phyloP scores from a whole-genome alignment of 1,140 invertebrate genomes.

The Platyura marginata region DNA sequence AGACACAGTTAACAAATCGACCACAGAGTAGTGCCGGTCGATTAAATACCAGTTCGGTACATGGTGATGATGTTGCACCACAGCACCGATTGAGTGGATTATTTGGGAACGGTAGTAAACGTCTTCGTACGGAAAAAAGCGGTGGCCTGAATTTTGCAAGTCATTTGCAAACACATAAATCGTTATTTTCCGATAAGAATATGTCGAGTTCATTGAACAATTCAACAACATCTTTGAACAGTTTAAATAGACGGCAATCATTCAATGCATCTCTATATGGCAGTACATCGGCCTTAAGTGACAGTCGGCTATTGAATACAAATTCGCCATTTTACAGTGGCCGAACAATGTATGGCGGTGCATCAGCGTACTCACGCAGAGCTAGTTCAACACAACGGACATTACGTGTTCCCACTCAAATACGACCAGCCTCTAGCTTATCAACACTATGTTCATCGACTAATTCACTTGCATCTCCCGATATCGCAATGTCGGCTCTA shows the following conservation, averaged over 20 bases:
- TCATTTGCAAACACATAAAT: slow-evolving; percentile 19
- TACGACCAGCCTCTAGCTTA: slow-evolving; percentile 12
- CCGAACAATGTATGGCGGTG: slow-evolving; percentile 62
- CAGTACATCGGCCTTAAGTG: slow-evolving; percentile 20
- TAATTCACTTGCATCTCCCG: slow-evolving; percentile 5
- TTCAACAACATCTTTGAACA: slow-evolving; percentile 18
- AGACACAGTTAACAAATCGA: slow-evolving; percentile 3
- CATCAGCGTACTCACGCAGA: slow-evolving; percentile 38
- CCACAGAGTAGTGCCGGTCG: background rate
- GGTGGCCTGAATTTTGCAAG: slow-evolving; percentile 16
- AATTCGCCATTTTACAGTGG: slow-evolving; percentile 61
- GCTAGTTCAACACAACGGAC: slow-evolving; percentile 19
- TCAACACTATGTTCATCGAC: slow-evolving; percentile 10
- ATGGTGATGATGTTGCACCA: background rate
- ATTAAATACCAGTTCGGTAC: background rate
- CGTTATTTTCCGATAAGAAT: slow-evolving; percentile 11
- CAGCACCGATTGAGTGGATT: slow-evolving; percentile 6
- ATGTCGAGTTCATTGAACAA: slow-evolving; percentile 10
- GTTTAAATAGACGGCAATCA: slow-evolving; percentile 10
- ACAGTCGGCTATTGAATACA: slow-evolving; percentile 17
- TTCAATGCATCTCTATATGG: slow-evolving; percentile 23
- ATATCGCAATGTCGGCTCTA: slow-evolving; percentile 20
- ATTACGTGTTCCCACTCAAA: slow-evolving; percentile 4
- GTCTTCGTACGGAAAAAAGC: slow-evolving; percentile 6
- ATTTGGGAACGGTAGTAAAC: slow-evolving; percentile 6